phyloP scores from a whole-genome alignment of 2,888 invertebrate species.

The Tubiluchus corallicola region DNA sequence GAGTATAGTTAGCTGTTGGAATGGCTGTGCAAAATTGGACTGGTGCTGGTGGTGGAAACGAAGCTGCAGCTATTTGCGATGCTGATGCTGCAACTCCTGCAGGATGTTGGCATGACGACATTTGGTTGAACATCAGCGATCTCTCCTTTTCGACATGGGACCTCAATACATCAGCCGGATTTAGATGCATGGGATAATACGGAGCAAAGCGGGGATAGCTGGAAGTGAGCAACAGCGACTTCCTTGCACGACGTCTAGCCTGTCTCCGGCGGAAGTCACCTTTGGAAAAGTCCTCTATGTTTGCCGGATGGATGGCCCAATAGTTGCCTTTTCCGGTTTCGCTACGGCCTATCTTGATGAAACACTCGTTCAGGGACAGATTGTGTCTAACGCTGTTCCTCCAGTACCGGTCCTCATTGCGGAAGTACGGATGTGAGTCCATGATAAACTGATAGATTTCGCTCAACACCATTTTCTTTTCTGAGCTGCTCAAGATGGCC shows the following conservation, averaged over 20 bases:
- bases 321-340: slow-evolving; percentile 26
- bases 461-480: slow-evolving; percentile 22
- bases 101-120: no score
- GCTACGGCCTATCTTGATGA: slow-evolving; percentile 21
- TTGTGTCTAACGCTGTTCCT: slow-evolving; percentile 26
- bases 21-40: no score
- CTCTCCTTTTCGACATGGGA: no score
- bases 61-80: no score
- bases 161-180: no score
- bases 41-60: no score
- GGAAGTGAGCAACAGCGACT: background rate
- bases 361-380: slow-evolving; percentile 25
- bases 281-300: slow-evolving; percentile 23
- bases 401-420: slow-evolving; percentile 24
- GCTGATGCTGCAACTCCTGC: no score
- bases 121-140: no score
- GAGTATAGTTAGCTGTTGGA: no score
- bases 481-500: slow-evolving; percentile 23
- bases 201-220: background rate
- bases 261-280: slow-evolving; percentile 18
- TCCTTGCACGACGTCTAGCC: background rate
- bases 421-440: slow-evolving; percentile 23
- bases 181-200: background rate
- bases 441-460: slow-evolving; percentile 27
- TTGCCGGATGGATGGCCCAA: slow-evolving; percentile 26